Evolutionary conservation across 23 tunicate species (phyloP), one percentile per base, ranked within the genome.

Genomic region (Halocynthia roretzi): DNA sequence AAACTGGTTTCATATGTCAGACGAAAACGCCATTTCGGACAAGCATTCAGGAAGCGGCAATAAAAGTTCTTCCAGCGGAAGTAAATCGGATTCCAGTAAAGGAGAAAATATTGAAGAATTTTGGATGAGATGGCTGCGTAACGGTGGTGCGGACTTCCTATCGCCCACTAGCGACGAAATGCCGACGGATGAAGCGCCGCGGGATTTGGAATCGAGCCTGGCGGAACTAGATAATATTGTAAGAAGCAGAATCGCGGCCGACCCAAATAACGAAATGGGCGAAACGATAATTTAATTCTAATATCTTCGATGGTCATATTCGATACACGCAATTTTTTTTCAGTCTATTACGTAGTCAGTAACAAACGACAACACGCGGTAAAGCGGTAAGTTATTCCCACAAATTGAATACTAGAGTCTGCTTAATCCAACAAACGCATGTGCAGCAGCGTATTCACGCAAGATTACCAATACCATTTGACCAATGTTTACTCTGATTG

Each of bases 1-100:
- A 56, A 74, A 74, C 63, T 74, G 55, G 49, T 50, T 74, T 4
- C 64, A 54, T 19, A 54, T 64, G 18, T 74, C 78, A 22, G 78
- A 74, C n/a, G 64, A 74, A 19, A 63, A 74, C 18, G 21, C 56
- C 19, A 50, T 55, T 19, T 74, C 78, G 15, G 56, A 52, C 55
- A 74, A 74, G 31, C 81, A 19, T 76, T 80, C 58, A 76, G 77
- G 75, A 0, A 74, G 78, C 56, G 78, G 78, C 4, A 53, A 74
- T 54, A 74, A 74, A 54, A 74, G 64, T 11, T 8, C 65, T 15
- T 54, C 64, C 31, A 54, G 64, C 63, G 56, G 78, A 8, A 50
- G 64, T 19, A 74, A 74, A 54, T 74, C 78, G 5, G 78, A 74
- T 21, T 31, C 44, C 44, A 50, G 64, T 19, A 74, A 74, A 54